These are phyloP conservation scores for Trichomalopsis sarcophagae DNA, from an alignment of 1,140 invertebrate species.

Conservation along the genomic window DNA sequence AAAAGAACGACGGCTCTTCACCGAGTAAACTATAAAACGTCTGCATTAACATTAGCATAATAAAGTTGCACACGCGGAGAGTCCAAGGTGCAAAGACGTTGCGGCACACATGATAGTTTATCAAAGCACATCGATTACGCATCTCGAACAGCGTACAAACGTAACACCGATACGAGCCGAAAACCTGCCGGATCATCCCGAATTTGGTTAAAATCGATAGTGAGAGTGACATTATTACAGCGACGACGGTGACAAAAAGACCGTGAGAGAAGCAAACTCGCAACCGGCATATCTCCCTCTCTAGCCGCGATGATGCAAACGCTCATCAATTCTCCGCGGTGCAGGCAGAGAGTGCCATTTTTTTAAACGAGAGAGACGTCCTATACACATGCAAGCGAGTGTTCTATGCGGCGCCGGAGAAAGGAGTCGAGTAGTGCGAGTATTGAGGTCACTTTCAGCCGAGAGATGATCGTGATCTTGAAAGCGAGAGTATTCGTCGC, in stretches of 20 bases:
- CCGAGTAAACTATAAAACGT: neutral
- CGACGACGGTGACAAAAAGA: neutral
- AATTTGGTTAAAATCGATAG: neutral
- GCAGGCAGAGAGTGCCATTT: neutral
- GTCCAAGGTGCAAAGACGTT: too few relatives aligned
- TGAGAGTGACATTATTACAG: too few relatives aligned
- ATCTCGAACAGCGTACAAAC: too few relatives aligned
- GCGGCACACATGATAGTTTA: too few relatives aligned
- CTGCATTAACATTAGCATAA: conserved; percentile 26
- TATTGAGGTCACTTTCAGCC: conserved; percentile 72
- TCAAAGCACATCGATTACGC: too few relatives aligned
- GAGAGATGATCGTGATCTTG: conserved; percentile 73
- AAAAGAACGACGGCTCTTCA: conserved; percentile 1
- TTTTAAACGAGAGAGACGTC: neutral
- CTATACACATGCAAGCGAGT: neutral
- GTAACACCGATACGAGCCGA: neutral
- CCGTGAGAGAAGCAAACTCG: neutral
- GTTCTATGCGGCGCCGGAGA: conserved; percentile 58
- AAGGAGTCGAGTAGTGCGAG: conserved; percentile 60
- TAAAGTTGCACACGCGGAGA: neutral
- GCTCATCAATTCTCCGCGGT: neutral
- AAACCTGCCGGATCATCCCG: neutral
- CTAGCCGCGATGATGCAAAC: conserved; percentile 29
- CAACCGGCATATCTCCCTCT: neutral
- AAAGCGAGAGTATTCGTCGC: conserved; percentile 64